Evolutionary conservation across 2,113 vertebrate genomes (phyloP).

Genomic region (Nasalis larvatus): DNA sequence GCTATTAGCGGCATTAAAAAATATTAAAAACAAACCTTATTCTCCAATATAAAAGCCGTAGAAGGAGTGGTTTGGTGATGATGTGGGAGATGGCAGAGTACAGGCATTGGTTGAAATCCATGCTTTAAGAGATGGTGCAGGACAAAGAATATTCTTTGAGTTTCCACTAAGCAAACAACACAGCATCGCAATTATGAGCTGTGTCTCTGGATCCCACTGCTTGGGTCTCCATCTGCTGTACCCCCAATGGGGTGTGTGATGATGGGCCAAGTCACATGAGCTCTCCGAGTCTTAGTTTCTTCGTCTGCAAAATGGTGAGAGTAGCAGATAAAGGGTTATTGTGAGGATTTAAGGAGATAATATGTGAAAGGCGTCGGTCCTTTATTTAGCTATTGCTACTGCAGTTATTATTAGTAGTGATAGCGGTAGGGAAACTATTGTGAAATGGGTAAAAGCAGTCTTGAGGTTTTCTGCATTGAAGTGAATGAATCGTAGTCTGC

Average conservation of each 20-base stretch:
- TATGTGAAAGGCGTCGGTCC: not conserved
- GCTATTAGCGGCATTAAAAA: rapidly evolving
- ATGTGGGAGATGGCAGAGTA: rapidly evolving
- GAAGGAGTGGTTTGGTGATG: not conserved
- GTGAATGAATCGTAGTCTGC: not conserved
- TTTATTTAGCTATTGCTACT: not conserved
- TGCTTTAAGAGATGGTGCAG: not conserved
- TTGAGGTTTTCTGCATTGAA: not conserved
- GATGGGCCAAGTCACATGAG: too few species aligned
- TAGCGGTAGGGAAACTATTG: rapidly evolving
- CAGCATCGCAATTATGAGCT: rapidly evolving
- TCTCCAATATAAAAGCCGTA: rapidly evolving
- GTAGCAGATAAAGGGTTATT: not conserved
- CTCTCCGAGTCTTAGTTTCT: not conserved
- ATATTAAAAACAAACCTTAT: not conserved
- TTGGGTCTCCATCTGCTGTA: rapidly evolving
- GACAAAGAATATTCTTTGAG: not conserved
- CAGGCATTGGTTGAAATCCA: rapidly evolving
- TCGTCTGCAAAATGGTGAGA: not conserved
- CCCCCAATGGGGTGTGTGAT: too few species aligned
- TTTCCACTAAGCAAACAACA: not conserved
- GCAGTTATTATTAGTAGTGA: not conserved
- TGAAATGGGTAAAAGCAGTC: not conserved
- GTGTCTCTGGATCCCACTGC: not conserved
- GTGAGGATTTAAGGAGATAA: rapidly evolving